Base-by-base conservation (phyloP, 1,140 invertebrate genomes). In the Helicoverpa zea region DNA sequence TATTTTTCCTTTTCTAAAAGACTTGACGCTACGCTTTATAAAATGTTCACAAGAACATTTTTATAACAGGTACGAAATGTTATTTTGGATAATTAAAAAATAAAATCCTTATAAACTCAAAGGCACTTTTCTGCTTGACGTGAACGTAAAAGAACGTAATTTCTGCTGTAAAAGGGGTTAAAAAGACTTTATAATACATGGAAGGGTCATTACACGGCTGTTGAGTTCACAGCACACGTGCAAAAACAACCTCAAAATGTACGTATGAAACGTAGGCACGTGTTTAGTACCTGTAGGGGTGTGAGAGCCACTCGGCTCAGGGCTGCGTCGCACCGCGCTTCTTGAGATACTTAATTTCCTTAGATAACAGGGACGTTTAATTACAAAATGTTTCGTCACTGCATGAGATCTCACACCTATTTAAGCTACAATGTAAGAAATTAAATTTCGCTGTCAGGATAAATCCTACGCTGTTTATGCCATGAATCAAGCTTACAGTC, bases 101-200 rank as follows among this genome's bases (percentile, higher is more conserved):
- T 81, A 78, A 78, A 80, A 82, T 77, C 70, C 52, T 84, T 87
- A 81, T 82, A 86, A 88, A 83, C 84, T 88, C 85, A 88, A 90
- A 90, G 90, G 90, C 90, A 93, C 88, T 92, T 93, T 92, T 87
- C 87, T 88, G 90, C 87, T 90, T 84, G 85, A 87, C 85, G 84
- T 89, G 82, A 90, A 86, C 83, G 85, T 84, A 91, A 92, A 91
- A 87, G 89, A 87, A 89, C 87, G 89, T 90, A 91, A 92, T 91
- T 90, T 91, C 85, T 89, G 86, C 84, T 75, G 87, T 88, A 89
- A 93, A 92, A 91, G 88, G 86, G 88, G 83, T 90, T 77, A 87
- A 92, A 92, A 93, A 92, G 91, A 89, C 90, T 93, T 91, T 92
- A 93, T 91, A 90, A 93, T 91, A 91, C 85, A 88, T 90, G 87